phyloP scores from a whole-genome alignment of 2,888 invertebrate genomes.

The Pinctada fucata region DNA sequence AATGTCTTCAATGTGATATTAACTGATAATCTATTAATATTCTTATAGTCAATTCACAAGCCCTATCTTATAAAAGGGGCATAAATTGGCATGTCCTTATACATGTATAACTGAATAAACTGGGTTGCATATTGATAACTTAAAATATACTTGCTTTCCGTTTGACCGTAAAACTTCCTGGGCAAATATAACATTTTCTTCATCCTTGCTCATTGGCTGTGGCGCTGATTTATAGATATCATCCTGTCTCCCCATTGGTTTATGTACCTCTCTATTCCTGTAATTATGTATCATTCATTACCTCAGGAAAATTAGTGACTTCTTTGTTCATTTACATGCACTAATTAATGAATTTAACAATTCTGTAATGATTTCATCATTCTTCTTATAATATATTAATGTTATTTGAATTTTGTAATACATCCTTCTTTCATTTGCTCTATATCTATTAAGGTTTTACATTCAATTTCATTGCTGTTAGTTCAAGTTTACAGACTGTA shows the following conservation, averaged over 20 bases:
- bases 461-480: too few species aligned
- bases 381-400: too few species aligned
- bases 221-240: not conserved
- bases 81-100: too few species aligned
- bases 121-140: too few species aligned
- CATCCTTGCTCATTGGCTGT: constrained; percentile 22
- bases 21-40: not conserved
- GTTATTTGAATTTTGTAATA: too few species aligned
- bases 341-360: too few species aligned
- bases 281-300: not conserved
- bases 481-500: too few species aligned
- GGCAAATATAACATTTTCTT: constrained; percentile 25
- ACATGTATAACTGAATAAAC: too few species aligned
- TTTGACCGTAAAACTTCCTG: constrained; percentile 24
- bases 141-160: constrained; percentile 11
- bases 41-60: not conserved
- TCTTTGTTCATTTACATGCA: not conserved
- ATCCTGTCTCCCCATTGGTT: constrained; percentile 1
- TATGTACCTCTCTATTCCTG: constrained; percentile 23
- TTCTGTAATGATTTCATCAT: too few species aligned
- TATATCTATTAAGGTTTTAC: too few species aligned
- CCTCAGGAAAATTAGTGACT: not conserved
- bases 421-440: too few species aligned
- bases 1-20: not conserved
- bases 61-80: too few species aligned